These are phyloP conservation scores for Anneissia japonica DNA, from an alignment of 35 echinoderm and acorn worm genomes.

Conservation along the genomic window DNA sequence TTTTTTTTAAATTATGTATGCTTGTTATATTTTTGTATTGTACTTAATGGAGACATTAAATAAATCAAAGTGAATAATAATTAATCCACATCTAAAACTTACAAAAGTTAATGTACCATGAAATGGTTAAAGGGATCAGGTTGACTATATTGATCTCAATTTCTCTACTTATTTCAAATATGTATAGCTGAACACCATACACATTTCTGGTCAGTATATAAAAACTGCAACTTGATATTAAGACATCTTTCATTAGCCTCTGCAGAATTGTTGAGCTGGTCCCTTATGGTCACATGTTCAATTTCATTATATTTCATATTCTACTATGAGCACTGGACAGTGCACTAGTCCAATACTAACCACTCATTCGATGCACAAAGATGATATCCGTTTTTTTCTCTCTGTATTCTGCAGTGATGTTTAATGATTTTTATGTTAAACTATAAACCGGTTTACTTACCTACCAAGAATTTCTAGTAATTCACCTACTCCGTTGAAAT, in stretches of 20 bases:
- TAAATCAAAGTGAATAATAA: too few relatives aligned
- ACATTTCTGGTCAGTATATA: not conserved
- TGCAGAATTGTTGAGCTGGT: not conserved
- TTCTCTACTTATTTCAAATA: not conserved
- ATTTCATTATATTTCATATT: not conserved
- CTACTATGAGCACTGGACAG: not conserved
- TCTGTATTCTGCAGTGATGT: not conserved
- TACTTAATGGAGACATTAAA: too few relatives aligned
- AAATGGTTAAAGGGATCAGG: not conserved
- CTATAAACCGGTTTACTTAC: constrained; percentile 38
- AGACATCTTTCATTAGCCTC: not conserved
- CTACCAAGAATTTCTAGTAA: constrained; percentile 99
- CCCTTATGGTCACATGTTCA: not conserved
- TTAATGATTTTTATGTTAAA: too few relatives aligned
- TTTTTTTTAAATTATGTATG: too few relatives aligned
- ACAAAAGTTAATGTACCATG: not conserved
- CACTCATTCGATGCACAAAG: not conserved
- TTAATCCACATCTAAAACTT: not conserved
- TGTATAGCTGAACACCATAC: not conserved
- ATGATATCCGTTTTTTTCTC: not conserved
- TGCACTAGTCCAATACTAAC: not conserved
- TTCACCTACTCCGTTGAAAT: constrained; percentile 99
- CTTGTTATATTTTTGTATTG: too few relatives aligned
- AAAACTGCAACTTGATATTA: not conserved
- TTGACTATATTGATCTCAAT: not conserved